A percentile compares a stretch with the other conserved stretches of the same genome.
Conservation (phyloP, 2,113 vertebrate genomes). For the Myiozetetes cayanensis region DNA sequence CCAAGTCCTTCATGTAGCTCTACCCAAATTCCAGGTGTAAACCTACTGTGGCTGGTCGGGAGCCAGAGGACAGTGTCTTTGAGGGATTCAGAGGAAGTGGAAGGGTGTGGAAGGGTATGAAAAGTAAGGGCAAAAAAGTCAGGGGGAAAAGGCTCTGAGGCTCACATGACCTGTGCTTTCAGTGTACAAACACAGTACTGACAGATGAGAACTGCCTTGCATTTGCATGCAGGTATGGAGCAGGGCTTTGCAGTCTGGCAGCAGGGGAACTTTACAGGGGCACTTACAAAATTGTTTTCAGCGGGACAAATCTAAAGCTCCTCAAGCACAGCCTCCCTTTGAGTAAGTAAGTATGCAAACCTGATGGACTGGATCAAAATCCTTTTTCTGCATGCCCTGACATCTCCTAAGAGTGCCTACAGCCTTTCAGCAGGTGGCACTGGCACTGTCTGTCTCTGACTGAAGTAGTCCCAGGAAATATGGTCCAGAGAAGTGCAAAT, state of each 20-base stretch:
- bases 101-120: neutral
- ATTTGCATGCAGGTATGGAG: neutral
- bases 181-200: neutral
- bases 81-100: neutral
- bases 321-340: neutral
- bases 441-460: neutral
- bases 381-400: neutral
- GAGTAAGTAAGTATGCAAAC: neutral
- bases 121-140: neutral
- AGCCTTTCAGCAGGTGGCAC: conserved; percentile 6
- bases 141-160: neutral
- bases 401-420: neutral
- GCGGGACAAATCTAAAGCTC: neutral
- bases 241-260: neutral
- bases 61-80: neutral
- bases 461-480: neutral
- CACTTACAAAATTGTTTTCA: neutral
- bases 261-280: neutral
- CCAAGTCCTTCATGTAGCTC: neutral
- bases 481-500: neutral
- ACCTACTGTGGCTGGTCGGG: neutral
- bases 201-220: neutral
- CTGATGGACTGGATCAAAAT: neutral
- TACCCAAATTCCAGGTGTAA: neutral
- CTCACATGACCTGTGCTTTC: neutral